Percentiles rank a stretch among this genome's conserved stretches.
Conservation (phyloP, 2,888 invertebrate species). For the Drosophila suboccidentalis region DNA sequence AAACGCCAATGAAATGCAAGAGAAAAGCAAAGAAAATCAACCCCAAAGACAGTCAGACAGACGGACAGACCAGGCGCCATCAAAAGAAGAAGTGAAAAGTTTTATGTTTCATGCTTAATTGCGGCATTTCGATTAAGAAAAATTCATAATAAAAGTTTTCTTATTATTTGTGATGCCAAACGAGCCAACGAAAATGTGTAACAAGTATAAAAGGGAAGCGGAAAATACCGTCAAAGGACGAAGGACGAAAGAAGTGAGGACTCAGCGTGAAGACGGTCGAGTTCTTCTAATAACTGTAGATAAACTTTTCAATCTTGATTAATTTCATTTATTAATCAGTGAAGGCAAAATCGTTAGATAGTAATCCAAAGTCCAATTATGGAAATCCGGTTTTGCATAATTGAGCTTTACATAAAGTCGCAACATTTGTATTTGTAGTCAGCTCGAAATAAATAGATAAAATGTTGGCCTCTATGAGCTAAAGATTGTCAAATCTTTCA, state of each 20-base stretch:
- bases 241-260: constrained; percentile 37
- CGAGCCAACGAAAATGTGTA: constrained; percentile 31
- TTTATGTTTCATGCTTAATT: constrained; percentile 73
- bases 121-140: constrained; percentile 80
- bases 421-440: background rate
- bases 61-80: constrained; percentile 18
- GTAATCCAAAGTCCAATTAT: constrained; percentile 20
- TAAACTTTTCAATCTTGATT: constrained; percentile 22
- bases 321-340: constrained; percentile 11
- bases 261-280: constrained; percentile 8
- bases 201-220: constrained; percentile 35
- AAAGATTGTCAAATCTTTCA: too few species aligned
- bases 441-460: background rate
- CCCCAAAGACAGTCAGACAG: constrained; percentile 7
- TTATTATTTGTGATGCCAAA: constrained; percentile 62
- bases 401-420: background rate
- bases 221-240: constrained; percentile 12
- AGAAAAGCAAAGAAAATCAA: constrained; percentile 10
- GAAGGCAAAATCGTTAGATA: background rate
- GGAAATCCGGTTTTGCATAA: constrained; percentile 6
- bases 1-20: constrained; percentile 27
- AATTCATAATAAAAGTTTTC: constrained; percentile 78
- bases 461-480: too few species aligned
- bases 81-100: constrained; percentile 55
- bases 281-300: constrained; percentile 2